These are phyloP conservation scores for Nebria ingens DNA, from an alignment of 1,140 invertebrate genomes.

Conservation along the genomic window DNA sequence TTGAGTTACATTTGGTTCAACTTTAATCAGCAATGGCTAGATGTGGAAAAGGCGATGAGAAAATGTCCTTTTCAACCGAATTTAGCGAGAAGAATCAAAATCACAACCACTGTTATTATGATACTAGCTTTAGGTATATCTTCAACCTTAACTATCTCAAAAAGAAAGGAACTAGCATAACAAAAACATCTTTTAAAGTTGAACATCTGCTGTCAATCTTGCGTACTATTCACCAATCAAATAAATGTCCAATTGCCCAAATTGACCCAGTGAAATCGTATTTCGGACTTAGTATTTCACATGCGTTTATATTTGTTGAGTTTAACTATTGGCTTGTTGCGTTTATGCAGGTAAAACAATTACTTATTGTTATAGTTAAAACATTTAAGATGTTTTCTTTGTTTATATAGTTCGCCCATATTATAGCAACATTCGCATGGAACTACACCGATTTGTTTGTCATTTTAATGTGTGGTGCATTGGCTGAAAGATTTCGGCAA, in stretches of 20 bases:
- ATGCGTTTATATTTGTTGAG: conserved; percentile 20
- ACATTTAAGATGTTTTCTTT: too few relatives aligned
- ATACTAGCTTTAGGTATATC: conserved; percentile 22
- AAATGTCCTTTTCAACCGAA: conserved; percentile 17
- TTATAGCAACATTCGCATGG: conserved; percentile 55
- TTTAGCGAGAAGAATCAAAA: conserved; percentile 19
- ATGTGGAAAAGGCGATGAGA: conserved; percentile 23
- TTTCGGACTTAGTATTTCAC: conserved; percentile 21
- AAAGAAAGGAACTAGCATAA: neutral
- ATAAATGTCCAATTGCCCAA: conserved; percentile 17
- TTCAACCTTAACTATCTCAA: neutral
- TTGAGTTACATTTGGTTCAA: conserved; percentile 18
- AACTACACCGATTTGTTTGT: conserved; percentile 56
- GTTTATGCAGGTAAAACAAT: conserved; percentile 22
- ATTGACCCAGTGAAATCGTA: conserved; percentile 19
- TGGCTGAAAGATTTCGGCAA: conserved; percentile 46
- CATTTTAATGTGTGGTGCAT: conserved; percentile 46
- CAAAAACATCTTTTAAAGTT: conserved; percentile 16
- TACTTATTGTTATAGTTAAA: too few relatives aligned
- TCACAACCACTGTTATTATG: conserved; percentile 19
- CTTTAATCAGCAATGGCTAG: conserved; percentile 22
- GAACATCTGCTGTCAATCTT: conserved; percentile 25
- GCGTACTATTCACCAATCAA: conserved; percentile 16
- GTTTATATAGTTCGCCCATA: conserved; percentile 41
- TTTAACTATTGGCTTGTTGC: conserved; percentile 21